Conservation (phyloP, 2,797 vertebrate species). For the Platalea minor region DNA sequence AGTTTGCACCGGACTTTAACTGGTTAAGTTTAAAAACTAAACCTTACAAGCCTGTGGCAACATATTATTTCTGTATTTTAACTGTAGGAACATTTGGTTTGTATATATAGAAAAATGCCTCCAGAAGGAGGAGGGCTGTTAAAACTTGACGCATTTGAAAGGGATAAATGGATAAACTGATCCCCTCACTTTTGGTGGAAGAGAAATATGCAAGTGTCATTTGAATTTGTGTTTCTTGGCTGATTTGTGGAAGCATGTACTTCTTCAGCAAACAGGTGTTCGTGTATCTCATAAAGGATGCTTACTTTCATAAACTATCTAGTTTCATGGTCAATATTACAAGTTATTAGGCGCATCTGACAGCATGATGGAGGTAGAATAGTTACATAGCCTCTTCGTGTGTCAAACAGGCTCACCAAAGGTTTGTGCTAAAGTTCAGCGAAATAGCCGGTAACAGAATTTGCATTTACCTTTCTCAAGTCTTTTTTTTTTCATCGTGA, state of each 20-base stretch:
- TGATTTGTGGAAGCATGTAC: not conserved
- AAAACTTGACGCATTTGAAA: conserved; percentile 62
- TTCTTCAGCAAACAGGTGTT: conserved; percentile 27
- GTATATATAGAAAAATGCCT: conserved; percentile 68
- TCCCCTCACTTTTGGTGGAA: conserved; percentile 40
- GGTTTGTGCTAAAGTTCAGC: not conserved
- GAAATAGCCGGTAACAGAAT: not conserved
- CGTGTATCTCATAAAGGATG: not conserved
- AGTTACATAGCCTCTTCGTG: not conserved
- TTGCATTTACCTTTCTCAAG: not conserved
- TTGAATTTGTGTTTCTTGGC: conserved; percentile 11
- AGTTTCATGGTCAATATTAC: not conserved
- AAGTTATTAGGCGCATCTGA: not conserved
- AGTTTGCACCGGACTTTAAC: not conserved
- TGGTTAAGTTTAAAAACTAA: conserved; percentile 57
- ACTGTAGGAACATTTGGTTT: conserved; percentile 68
- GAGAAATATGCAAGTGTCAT: not conserved
- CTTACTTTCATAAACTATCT: not conserved
- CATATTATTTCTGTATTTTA: conserved; percentile 63
- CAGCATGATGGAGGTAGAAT: not conserved
- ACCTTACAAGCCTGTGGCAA: conserved; percentile 38
- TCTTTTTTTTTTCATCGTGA: not conserved
- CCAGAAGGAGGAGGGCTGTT: conserved; percentile 63
- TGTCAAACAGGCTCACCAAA: not conserved
- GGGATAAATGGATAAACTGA: conserved; percentile 49